Percentiles rank a stretch among this genome's conserved stretches.
phyloP scores from a whole-genome alignment of 1,140 invertebrate species.

The Maconellicoccus hirsutus region DNA sequence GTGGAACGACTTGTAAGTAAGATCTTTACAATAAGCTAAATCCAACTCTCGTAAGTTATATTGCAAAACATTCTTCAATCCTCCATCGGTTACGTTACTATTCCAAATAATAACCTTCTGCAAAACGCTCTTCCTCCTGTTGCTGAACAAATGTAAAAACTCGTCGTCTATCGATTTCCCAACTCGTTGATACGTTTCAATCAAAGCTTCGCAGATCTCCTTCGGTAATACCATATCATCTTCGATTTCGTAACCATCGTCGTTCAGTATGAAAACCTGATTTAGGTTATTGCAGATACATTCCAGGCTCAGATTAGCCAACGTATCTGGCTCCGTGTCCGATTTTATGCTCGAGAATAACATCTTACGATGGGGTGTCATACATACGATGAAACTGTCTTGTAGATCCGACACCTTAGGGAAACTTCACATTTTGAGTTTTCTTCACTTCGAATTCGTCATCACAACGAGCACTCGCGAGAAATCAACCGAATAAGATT shows the following conservation, averaged over 20 bases:
- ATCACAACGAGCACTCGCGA: no score
- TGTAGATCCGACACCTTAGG: no score
- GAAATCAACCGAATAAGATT: no score
- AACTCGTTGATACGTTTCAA: constrained; percentile 47
- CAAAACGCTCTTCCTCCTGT: constrained; percentile 51
- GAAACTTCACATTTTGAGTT: no score
- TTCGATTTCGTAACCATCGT: constrained; percentile 27
- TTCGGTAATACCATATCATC: constrained; percentile 46
- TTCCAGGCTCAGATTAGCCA: constrained; percentile 21
- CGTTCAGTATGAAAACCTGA: background rate
- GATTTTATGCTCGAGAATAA: background rate
- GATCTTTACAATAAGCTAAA: constrained; percentile 52
- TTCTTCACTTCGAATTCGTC: no score
- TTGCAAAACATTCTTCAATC: constrained; percentile 50
- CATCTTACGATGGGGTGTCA: no score
- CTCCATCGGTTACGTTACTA: constrained; percentile 53
- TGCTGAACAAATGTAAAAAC: constrained; percentile 58
- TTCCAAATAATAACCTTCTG: constrained; percentile 54
- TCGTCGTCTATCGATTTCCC: constrained; percentile 39
- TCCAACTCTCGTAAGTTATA: constrained; percentile 62
- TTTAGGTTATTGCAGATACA: constrained; percentile 12
- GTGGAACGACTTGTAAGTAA: constrained; percentile 47
- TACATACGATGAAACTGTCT: background rate
- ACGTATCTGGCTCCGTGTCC: constrained; percentile 14
- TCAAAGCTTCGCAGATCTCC: constrained; percentile 57